These are phyloP conservation scores for Harlomillsia oculata DNA, from an alignment of 1,140 invertebrate species.

Conservation along the genomic window DNA sequence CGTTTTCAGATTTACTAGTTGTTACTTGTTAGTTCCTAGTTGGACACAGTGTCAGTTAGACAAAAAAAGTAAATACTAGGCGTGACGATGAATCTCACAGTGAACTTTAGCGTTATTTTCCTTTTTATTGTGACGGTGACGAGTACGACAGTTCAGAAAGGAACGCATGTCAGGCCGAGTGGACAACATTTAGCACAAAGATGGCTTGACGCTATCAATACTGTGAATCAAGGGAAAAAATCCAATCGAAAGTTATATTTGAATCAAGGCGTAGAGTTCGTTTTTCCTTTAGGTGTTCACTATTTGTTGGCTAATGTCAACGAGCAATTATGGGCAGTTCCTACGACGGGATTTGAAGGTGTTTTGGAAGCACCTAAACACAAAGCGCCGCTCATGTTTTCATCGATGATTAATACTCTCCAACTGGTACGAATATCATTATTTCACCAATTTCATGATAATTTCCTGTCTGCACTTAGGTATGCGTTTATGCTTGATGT, in stretches of 20 bases:
- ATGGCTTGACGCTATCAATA: slow-evolving; percentile 10
- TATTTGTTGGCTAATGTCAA: slow-evolving; percentile 20
- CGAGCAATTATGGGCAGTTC: slow-evolving; percentile 7
- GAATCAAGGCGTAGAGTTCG: slow-evolving; percentile 23
- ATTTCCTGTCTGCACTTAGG: not conserved
- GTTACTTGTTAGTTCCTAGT: too few relatives aligned
- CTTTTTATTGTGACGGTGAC: too few relatives aligned
- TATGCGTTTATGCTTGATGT: not conserved
- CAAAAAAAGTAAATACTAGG: too few relatives aligned
- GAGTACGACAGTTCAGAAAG: too few relatives aligned
- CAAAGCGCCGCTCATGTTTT: slow-evolving; percentile 25
- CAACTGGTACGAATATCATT: not conserved
- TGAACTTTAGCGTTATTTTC: too few relatives aligned
- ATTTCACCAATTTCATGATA: not conserved
- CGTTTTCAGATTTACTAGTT: too few relatives aligned
- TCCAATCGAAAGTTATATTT: slow-evolving; percentile 10
- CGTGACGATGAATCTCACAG: too few relatives aligned
- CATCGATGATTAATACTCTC: slow-evolving; percentile 19
- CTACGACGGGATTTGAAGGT: slow-evolving; percentile 12
- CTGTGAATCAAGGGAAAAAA: slow-evolving; percentile 1
- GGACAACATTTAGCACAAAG: slow-evolving; percentile 1
- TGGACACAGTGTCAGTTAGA: too few relatives aligned
- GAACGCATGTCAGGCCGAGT: not conserved
- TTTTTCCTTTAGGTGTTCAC: slow-evolving; percentile 23
- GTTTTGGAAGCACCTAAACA: slow-evolving; percentile 19